phyloP scores from a whole-genome alignment of 2,888 invertebrate genomes.

The Oasisia sp. region DNA sequence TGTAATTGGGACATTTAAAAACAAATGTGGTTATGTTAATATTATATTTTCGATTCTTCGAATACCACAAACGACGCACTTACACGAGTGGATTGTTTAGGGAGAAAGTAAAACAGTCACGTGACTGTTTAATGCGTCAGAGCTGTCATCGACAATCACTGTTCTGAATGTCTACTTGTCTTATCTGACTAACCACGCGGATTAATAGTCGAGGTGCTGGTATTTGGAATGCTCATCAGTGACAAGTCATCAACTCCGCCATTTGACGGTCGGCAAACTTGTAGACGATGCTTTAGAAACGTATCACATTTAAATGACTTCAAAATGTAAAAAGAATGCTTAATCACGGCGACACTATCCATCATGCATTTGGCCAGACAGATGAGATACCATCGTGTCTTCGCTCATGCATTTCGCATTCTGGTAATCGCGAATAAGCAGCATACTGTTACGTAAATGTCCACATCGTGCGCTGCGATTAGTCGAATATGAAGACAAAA shows the following conservation, averaged over 20 bases:
- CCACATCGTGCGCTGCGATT: too few relatives aligned
- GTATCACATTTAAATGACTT: not conserved
- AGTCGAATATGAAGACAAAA: too few relatives aligned
- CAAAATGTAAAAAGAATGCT: not conserved
- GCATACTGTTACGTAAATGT: not conserved
- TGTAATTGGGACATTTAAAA: not conserved
- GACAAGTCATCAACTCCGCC: not conserved
- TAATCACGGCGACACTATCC: not conserved
- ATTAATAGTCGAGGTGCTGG: not conserved
- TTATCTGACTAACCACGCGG: not conserved
- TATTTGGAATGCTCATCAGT: not conserved
- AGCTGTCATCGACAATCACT: not conserved
- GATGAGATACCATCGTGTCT: not conserved
- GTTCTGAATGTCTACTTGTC: not conserved
- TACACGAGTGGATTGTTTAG: too few relatives aligned
- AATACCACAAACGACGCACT: too few relatives aligned
- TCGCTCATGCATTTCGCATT: not conserved
- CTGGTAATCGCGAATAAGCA: not conserved
- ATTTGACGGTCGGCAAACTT: not conserved
- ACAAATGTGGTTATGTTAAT: not conserved
- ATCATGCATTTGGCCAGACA: too few relatives aligned
- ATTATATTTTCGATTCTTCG: not conserved
- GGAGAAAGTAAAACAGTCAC: not conserved
- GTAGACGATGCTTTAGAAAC: not conserved
- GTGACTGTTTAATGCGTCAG: not conserved